A percentile compares a stretch with the other conserved stretches of the same genome.
These are phyloP conservation scores for Micronycteris hirsuta DNA, from an alignment of 2,113 vertebrate genomes.

Conservation along the genomic window DNA sequence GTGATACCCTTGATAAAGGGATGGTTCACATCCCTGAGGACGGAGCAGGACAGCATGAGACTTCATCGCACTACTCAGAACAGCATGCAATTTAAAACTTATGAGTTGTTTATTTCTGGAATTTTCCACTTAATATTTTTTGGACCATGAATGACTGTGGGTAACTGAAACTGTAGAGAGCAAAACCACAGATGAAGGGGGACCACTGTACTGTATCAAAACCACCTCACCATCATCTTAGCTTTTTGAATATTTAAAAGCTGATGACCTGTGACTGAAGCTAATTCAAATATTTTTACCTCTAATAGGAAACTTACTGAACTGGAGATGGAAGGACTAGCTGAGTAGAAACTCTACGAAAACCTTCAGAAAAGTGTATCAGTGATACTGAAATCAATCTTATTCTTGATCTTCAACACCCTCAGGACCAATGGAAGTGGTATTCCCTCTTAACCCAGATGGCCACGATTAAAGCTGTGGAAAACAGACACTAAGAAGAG, in stretches of 20 bases:
- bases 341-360: neutral
- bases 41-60: neutral
- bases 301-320: neutral
- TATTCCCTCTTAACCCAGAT: neutral
- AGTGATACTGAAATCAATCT: neutral
- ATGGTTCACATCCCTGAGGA: neutral
- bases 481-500: neutral
- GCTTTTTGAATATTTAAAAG: neutral
- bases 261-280: neutral
- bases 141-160: too few species aligned
- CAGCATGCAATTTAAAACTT: neutral
- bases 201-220: neutral
- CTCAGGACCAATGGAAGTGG: neutral
- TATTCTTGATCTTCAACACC: neutral
- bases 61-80: neutral
- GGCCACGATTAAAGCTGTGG: neutral
- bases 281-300: neutral
- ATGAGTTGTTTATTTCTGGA: neutral
- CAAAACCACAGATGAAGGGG: neutral
- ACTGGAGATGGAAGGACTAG: neutral
- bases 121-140: neutral
- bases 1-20: neutral
- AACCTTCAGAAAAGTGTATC: neutral
- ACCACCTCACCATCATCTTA: neutral
- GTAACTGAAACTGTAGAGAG: neutral